Evolutionary conservation across 2,113 vertebrate species (phyloP).

Genomic region (Saccopteryx leptura): DNA sequence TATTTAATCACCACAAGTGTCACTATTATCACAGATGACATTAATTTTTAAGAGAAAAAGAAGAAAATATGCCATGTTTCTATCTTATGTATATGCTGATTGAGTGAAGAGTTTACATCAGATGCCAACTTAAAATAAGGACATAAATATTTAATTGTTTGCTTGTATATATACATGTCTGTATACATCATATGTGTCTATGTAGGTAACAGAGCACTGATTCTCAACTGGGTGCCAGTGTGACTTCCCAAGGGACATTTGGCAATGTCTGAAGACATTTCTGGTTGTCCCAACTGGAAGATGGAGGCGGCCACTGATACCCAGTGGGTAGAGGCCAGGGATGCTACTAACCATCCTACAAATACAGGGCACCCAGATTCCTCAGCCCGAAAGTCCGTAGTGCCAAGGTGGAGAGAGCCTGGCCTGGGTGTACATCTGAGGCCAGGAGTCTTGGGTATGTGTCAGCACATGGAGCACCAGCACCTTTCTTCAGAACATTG

Average conservation of each 20-base stretch:
- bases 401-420: neutral
- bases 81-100: slow-evolving; percentile 79
- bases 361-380: too few relatives aligned
- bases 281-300: neutral
- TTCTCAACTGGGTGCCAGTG: neutral
- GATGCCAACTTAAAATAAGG: slow-evolving; percentile 78
- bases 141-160: slow-evolving; percentile 83
- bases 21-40: slow-evolving; percentile 82
- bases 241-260: slow-evolving; percentile 6
- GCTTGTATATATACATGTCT: slow-evolving; percentile 28
- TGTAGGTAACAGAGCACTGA: neutral
- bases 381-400: too few relatives aligned
- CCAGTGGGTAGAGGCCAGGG: neutral
- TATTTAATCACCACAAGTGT: slow-evolving; percentile 67
- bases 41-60: slow-evolving; percentile 80
- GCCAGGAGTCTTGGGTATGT: neutral
- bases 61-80: slow-evolving; percentile 81
- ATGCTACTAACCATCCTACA: neutral
- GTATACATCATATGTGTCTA: neutral
- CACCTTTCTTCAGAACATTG: neutral
- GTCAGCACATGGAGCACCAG: neutral
- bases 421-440: neutral
- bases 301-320: neutral
- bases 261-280: neutral
- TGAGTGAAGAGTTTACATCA: slow-evolving; percentile 77